Percentiles rank a stretch among this genome's conserved stretches.
phyloP scores from a whole-genome alignment of 2,797 vertebrate species.

The Microchirus variegatus region DNA sequence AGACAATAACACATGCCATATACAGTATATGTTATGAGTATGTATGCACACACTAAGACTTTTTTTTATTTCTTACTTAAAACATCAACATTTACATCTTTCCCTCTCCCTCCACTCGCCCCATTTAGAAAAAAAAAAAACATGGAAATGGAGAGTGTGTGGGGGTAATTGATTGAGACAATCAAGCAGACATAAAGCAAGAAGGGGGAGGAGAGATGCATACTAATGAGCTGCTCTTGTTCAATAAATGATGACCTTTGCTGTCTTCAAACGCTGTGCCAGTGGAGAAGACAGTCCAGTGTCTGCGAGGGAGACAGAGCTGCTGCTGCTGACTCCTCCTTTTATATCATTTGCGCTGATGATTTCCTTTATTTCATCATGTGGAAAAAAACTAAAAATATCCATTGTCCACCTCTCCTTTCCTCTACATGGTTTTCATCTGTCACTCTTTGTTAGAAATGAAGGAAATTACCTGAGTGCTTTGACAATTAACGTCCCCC shows the following conservation, averaged over 20 bases:
- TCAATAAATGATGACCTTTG: constrained; percentile 82
- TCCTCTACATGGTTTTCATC: constrained; percentile 7
- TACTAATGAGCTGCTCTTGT: constrained; percentile 78
- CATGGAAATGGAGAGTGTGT: neutral
- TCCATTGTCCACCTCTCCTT: neutral
- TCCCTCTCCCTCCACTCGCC: constrained; percentile 8
- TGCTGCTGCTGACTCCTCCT: constrained; percentile 40
- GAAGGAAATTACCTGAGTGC: constrained; percentile 13
- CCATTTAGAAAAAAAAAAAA: constrained; percentile 3
- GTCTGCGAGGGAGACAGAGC: constrained; percentile 50
- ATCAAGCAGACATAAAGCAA: constrained; percentile 60
- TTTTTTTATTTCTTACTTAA: neutral
- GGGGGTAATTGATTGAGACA: constrained; percentile 61
- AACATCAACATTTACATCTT: neutral
- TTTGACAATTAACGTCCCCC: constrained; percentile 14
- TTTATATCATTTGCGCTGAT: constrained; percentile 25
- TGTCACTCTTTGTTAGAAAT: constrained; percentile 2
- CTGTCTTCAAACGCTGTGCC: constrained; percentile 60
- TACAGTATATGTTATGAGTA: neutral
- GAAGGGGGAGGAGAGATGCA: constrained; percentile 63
- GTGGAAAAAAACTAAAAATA: constrained; percentile 22
- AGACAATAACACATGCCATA: neutral
- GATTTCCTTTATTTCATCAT: constrained; percentile 7
- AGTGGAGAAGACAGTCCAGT: constrained; percentile 51
- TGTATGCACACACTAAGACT: neutral